phyloP scores from a whole-genome alignment of 2,888 invertebrate species.

The Bombylius discolor region DNA sequence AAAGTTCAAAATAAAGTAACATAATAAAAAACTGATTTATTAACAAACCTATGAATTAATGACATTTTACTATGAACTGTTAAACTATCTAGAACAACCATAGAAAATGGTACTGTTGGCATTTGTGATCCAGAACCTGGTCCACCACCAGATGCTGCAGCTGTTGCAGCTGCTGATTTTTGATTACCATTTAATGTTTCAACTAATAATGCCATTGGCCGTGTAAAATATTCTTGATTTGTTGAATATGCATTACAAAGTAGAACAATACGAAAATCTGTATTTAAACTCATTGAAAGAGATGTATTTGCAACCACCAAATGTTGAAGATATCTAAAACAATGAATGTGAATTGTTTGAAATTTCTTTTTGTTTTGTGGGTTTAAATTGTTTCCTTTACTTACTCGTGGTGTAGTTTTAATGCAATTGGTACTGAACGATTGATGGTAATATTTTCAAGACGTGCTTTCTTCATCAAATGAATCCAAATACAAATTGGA shows the following conservation, averaged over 20 bases:
- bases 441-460: conserved; percentile 68
- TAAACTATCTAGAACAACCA: conserved; percentile 84
- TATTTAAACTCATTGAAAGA: conserved; percentile 64
- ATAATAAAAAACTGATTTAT: not conserved
- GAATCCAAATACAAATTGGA: conserved; percentile 93
- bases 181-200: conserved; percentile 69
- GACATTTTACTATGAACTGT: conserved; percentile 95
- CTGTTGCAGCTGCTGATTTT: conserved; percentile 42
- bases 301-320: conserved; percentile 61
- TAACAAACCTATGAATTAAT: conserved; percentile 47
- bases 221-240: conserved; percentile 75
- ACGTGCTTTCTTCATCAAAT: conserved; percentile 85
- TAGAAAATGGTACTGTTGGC: conserved; percentile 78
- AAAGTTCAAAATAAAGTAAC: not conserved
- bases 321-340: conserved; percentile 67
- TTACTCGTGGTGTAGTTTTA: conserved; percentile 74
- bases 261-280: conserved; percentile 81
- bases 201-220: conserved; percentile 84
- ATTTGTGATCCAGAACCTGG: conserved; percentile 39
- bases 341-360: not conserved
- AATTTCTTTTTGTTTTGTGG: not conserved
- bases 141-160: conserved; percentile 28
- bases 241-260: conserved; percentile 93
- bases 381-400: conserved; percentile 21
- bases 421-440: conserved; percentile 62